Evolutionary conservation across 1,140 invertebrate species (phyloP).

Genomic region (Orussus abietinus): DNA sequence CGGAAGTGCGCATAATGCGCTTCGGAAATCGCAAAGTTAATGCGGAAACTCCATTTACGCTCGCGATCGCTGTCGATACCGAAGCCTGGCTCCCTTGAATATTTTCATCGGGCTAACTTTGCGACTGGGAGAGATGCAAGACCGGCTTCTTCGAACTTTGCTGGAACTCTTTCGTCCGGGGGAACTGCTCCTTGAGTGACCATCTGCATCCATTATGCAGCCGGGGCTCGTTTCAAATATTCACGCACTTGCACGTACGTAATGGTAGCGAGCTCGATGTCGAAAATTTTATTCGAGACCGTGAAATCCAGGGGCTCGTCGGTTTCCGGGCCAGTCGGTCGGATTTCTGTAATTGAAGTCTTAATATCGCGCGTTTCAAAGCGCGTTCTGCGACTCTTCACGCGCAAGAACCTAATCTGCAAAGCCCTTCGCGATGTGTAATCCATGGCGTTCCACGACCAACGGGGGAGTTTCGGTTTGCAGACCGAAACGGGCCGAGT

Average conservation of each 20-base stretch:
- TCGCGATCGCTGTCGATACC: no score
- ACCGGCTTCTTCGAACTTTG: no score
- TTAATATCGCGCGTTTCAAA: constrained; percentile 31
- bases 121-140: no score
- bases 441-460: constrained; percentile 2
- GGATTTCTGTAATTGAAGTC: constrained; percentile 30
- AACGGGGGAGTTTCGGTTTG: neutral
- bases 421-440: constrained; percentile 1
- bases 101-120: no score
- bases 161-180: no score
- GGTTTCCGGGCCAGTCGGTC: constrained; percentile 23
- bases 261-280: no score
- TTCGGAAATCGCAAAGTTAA: constrained; percentile 31
- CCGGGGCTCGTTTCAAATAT: no score
- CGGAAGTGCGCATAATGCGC: constrained; percentile 34
- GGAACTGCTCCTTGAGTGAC: no score
- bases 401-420: constrained; percentile 19
- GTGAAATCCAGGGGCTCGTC: constrained; percentile 28
- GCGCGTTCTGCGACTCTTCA: constrained; percentile 15
- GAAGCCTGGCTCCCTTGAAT: no score
- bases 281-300: no score
- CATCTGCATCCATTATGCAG: no score
- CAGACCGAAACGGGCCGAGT: constrained; percentile 1
- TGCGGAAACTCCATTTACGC: constrained; percentile 33
- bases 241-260: no score